These are phyloP conservation scores for Poicephalus gulielmi DNA, from an alignment of 2,113 vertebrate species.

Conservation along the genomic window DNA sequence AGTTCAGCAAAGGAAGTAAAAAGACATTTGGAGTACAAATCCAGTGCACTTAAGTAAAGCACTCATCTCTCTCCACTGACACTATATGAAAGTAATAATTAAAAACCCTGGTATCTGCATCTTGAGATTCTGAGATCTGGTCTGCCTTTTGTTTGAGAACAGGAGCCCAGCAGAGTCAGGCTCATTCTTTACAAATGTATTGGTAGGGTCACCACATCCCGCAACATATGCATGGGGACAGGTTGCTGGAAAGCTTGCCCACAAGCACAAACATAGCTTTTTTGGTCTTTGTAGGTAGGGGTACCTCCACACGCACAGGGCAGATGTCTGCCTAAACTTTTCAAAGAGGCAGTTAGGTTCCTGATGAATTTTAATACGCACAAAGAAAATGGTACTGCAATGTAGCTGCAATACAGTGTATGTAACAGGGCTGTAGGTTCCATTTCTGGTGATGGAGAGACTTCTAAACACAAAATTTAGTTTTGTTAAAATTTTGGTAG, in stretches of 20 bases:
- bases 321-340: not conserved
- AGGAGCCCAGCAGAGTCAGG: not conserved
- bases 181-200: fast-evolving
- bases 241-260: not conserved
- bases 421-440: not conserved
- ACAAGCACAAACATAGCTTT: not conserved
- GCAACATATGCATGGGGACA: not conserved
- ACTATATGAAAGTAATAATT: not conserved
- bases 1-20: not conserved
- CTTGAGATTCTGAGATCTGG: not conserved
- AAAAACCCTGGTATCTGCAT: not conserved
- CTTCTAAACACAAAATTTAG: not conserved
- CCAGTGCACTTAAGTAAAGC: not conserved
- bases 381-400: not conserved
- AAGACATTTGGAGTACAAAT: not conserved
- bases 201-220: not conserved
- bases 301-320: not conserved
- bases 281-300: not conserved
- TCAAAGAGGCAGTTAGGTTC: not conserved
- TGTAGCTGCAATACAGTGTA: not conserved
- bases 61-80: not conserved
- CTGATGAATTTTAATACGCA: not conserved
- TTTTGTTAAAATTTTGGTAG: not conserved
- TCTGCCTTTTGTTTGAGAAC: not conserved
- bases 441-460: not conserved